phyloP scores from a whole-genome alignment of 92 coral and sea anemone species.

The Porites rus region DNA sequence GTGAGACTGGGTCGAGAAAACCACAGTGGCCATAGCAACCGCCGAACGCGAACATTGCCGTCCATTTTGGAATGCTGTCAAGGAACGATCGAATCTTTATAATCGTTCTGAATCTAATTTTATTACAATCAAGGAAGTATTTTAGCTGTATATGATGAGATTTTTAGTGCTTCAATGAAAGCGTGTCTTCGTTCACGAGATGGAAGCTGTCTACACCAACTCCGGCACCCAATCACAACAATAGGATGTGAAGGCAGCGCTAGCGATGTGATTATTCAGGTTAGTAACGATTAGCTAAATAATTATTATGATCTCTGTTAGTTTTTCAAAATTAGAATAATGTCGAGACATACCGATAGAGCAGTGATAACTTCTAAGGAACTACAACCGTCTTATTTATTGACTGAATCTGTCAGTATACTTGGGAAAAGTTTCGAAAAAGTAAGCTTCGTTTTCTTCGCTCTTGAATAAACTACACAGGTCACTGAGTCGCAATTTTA shows the following conservation, averaged over 20 bases:
- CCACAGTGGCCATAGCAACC: constrained; percentile 13
- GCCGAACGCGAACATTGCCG: constrained; percentile 33
- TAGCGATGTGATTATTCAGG: constrained; percentile 73
- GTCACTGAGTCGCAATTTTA: too few species aligned
- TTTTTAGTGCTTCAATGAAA: constrained; percentile 59
- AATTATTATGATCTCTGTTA: neutral
- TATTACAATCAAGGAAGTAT: constrained; percentile 5
- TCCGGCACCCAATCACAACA: constrained; percentile 65
- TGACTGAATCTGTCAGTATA: too few species aligned
- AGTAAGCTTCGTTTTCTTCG: too few species aligned
- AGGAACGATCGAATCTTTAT: constrained; percentile 16
- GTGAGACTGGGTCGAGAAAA: too few species aligned
- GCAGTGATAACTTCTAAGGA: too few species aligned
- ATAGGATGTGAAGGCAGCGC: constrained; percentile 71
- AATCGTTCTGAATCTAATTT: neutral
- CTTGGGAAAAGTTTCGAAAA: too few species aligned
- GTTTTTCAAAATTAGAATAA: neutral
- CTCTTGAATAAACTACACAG: too few species aligned
- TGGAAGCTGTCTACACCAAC: constrained; percentile 69
- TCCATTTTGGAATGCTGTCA: constrained; percentile 27
- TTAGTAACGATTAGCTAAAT: neutral
- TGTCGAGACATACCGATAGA: too few species aligned
- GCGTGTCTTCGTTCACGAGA: constrained; percentile 75
- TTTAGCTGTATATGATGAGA: neutral
- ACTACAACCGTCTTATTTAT: too few species aligned